Percentiles rank a stretch among this genome's conserved stretches.
Evolutionary conservation across 2,113 vertebrate genomes (phyloP).

Genomic region (Vombatus ursinus): DNA sequence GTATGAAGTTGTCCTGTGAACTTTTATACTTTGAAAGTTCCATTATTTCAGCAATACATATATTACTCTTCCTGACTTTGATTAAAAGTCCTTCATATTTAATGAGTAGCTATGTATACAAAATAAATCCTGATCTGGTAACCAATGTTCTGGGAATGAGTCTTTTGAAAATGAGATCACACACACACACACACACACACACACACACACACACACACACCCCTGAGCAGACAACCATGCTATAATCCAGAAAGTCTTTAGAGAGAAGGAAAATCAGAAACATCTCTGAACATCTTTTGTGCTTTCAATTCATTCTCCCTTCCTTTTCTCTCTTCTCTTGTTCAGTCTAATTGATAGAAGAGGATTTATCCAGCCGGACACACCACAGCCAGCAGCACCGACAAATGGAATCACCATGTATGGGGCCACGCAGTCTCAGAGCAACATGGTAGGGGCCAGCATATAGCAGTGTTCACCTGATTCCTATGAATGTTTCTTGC

Average conservation of each 20-base stretch:
- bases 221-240: background rate
- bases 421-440: conserved; percentile 95
- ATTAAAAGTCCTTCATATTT: background rate
- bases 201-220: too few species aligned
- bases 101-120: background rate
- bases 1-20: background rate
- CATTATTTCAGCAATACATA: background rate
- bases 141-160: background rate
- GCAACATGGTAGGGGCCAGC: conserved; percentile 93
- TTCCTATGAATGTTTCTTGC: conserved; percentile 75
- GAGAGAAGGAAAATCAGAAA: background rate
- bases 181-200: too few species aligned
- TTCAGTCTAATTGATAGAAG: conserved; percentile 94
- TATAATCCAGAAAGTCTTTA: conserved; percentile 11
- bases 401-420: conserved; percentile 95
- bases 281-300: background rate
- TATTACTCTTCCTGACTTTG: background rate
- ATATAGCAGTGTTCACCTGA: conserved; percentile 71
- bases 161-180: background rate
- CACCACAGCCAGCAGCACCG: conserved; percentile 88
- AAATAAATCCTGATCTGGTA: background rate
- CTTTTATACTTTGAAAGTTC: background rate
- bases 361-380: conserved; percentile 92
- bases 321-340: conserved; percentile 15
- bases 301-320: conserved; percentile 54